Percentiles rank a stretch among this genome's conserved stretches.
Evolutionary conservation across 1,140 invertebrate genomes (phyloP).

Genomic region (Ceratoteleas bidentatus): DNA sequence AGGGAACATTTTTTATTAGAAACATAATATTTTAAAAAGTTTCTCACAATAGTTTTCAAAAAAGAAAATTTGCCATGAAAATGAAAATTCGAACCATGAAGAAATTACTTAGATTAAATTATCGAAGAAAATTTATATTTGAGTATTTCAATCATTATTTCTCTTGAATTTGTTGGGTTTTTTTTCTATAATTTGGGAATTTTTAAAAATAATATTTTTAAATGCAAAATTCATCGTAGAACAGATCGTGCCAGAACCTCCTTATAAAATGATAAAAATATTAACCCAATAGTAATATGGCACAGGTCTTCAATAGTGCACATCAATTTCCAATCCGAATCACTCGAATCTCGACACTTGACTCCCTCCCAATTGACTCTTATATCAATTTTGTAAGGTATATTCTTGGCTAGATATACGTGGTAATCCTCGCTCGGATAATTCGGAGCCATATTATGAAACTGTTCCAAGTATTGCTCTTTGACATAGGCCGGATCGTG

Average conservation of each 20-base stretch:
- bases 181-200: too few relatives aligned
- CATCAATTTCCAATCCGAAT: constrained; percentile 85
- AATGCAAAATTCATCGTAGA: not conserved
- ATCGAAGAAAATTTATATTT: too few relatives aligned
- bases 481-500: constrained; percentile 86
- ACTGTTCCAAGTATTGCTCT: constrained; percentile 89
- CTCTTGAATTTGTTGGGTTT: too few relatives aligned
- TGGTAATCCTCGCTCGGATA: constrained; percentile 90
- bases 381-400: constrained; percentile 78
- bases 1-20: too few relatives aligned
- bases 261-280: constrained; percentile 2
- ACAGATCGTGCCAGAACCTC: not conserved
- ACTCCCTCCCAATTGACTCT: constrained; percentile 85
- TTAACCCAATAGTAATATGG: constrained; percentile 86
- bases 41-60: too few relatives aligned
- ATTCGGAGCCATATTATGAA: constrained; percentile 88
- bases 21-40: too few relatives aligned
- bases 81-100: too few relatives aligned
- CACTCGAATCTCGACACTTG: constrained; percentile 85
- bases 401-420: constrained; percentile 84
- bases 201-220: too few relatives aligned
- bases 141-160: too few relatives aligned
- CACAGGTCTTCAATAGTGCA: constrained; percentile 92
- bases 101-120: too few relatives aligned
- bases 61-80: too few relatives aligned